Base-by-base conservation (phyloP, 2,113 vertebrate genomes). In the Ptychochromis oligacanthus region DNA sequence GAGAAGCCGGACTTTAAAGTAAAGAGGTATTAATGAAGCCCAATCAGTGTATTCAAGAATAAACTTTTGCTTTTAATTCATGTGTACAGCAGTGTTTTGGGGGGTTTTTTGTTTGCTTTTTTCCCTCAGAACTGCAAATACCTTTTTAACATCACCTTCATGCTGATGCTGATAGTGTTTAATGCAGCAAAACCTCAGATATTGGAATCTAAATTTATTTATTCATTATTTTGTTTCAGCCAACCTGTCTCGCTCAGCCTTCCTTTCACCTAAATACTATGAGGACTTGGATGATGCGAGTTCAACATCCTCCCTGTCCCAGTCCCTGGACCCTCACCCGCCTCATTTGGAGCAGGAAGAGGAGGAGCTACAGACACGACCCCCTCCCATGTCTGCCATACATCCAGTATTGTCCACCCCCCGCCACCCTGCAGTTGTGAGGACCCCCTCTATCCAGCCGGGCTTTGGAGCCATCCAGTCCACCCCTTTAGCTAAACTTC, bases 271-370 rank as follows among this genome's bases (percentile, higher is more conserved):
- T 1, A 97, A 96, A 87, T 98, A 97, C 18, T 97, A 95, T 0
- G 98, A 99, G 92, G 98, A 99, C 86, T 80, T 98, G 94, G 99
- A 99, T 55, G 98, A 98, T 24, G 95, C 92, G n/a, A 99, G 97
- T 92, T 99, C 97, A 3, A 95, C 96, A 0, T 99, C 98, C 0
- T 99, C 98, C 0, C 79, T 97, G 26, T 97, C 97, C 3, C 97
- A 97, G 87, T 95, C 96, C 0, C 81, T 97, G 89, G 98, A 98
- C 79, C 95, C 93, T 2, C 96, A 97, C 2, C 97, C 96, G 1
- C 6, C 89, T 0, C 95, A 91, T 58, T 86, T 90, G 1, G 80
- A 95, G 13, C 91, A 95, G 15, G 96, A 95, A 61, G 96, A 93
- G 4, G 96, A 93, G n/a, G 94, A 92, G 40, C 88, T 93, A 7